Evolutionary conservation across 2,888 invertebrate genomes (phyloP).

Genomic region (Exephanes ischioxanthus): DNA sequence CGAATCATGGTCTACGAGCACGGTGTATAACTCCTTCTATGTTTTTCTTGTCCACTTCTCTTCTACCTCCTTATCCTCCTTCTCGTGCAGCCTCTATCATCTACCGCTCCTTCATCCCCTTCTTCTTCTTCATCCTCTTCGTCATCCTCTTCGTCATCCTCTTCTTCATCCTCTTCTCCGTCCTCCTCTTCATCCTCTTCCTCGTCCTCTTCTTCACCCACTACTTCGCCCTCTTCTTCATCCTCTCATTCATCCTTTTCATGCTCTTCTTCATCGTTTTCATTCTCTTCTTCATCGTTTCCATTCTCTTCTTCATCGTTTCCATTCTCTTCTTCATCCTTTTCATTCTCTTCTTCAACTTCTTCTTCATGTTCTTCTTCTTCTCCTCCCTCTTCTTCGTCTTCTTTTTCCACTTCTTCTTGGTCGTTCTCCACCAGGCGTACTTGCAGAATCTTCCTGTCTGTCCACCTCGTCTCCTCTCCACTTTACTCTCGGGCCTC

Average conservation of each 20-base stretch:
- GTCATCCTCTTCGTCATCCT: constrained; percentile 37
- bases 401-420: constrained; percentile 39
- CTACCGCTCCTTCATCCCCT: constrained; percentile 36
- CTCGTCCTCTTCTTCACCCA: constrained; percentile 28
- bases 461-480: constrained; percentile 49
- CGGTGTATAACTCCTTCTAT: constrained; percentile 57
- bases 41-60: constrained; percentile 31
- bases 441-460: constrained; percentile 55
- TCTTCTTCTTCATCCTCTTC: constrained; percentile 23
- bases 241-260: constrained; percentile 24
- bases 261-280: constrained; percentile 53
- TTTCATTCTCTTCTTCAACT: constrained; percentile 29
- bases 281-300: constrained; percentile 48
- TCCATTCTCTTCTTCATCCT: constrained; percentile 29
- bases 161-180: constrained; percentile 56
- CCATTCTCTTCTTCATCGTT: neutral
- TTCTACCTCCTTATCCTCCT: constrained; percentile 23
- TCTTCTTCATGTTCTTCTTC: constrained; percentile 30
- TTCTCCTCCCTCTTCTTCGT: constrained; percentile 15
- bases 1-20: constrained; percentile 55
- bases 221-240: constrained; percentile 18
- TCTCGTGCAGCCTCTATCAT: constrained; percentile 41
- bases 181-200: constrained; percentile 48
- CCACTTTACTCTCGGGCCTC: constrained; percentile 44
- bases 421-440: constrained; percentile 10